Percentiles rank a stretch among this genome's conserved stretches.
Conservation (phyloP, 2,797 vertebrate species). For the Pogoniulus pusillus region DNA sequence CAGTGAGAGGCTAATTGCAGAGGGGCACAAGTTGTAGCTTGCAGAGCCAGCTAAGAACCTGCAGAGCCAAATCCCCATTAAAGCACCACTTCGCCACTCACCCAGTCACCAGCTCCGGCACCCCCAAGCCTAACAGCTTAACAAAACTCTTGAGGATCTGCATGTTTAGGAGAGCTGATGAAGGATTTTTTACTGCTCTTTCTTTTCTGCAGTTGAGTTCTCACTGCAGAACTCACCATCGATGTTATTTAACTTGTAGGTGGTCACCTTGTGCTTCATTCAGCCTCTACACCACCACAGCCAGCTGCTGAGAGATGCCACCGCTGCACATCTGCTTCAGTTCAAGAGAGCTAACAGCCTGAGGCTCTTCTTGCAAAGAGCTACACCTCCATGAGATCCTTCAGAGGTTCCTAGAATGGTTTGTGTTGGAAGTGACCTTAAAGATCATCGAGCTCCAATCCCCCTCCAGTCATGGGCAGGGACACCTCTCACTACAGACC, state of each 20-base stretch:
- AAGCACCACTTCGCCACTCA: not conserved
- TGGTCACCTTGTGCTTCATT: fast-evolving
- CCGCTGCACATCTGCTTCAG: not conserved
- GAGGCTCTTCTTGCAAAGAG: not conserved
- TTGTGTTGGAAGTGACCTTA: too few relatives aligned
- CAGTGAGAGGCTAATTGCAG: not conserved
- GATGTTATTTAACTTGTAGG: fast-evolving
- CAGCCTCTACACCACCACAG: not conserved
- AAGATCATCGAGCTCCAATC: too few relatives aligned
- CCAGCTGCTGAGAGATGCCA: not conserved
- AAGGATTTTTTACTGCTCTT: not conserved
- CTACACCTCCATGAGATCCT: fast-evolving
- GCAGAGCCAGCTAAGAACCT: not conserved
- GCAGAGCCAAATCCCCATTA: not conserved
- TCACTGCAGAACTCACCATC: fast-evolving
- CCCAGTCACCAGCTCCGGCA: fast-evolving
- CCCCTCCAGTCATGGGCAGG: too few relatives aligned
- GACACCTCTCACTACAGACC: too few relatives aligned
- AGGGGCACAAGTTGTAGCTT: not conserved
- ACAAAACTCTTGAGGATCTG: not conserved
- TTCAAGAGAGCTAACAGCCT: not conserved
- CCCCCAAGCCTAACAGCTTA: not conserved
- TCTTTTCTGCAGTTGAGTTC: not conserved
- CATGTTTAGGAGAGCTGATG: not conserved
- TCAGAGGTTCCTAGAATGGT: too few relatives aligned